Evolutionary conservation across 2,797 vertebrate species (phyloP).

Genomic region (Gastrophryne carolinensis): DNA sequence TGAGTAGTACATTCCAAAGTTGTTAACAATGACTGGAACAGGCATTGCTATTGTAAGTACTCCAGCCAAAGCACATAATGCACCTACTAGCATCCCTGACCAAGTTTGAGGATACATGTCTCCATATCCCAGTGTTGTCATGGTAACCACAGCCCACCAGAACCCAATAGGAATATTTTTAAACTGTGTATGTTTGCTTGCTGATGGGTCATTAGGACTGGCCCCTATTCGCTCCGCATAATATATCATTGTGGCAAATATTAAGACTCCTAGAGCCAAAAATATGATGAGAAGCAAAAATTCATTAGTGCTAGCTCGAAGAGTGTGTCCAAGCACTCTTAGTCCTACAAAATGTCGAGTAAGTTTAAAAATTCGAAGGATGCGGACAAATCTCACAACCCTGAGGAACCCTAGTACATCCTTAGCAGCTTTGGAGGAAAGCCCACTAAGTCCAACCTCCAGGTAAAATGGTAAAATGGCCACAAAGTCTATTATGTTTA

Average conservation of each 20-base stretch:
- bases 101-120: conserved; percentile 98
- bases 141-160: conserved; percentile 98
- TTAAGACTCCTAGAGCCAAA: conserved; percentile 92
- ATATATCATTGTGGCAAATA: conserved; percentile 99
- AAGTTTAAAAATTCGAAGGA: conserved; percentile 96
- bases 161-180: conserved; percentile 98
- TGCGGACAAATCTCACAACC: conserved; percentile 95
- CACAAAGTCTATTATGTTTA: conserved; percentile 98
- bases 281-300: conserved; percentile 98
- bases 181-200: conserved; percentile 89
- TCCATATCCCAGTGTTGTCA: conserved; percentile 96
- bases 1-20: conserved; percentile 99
- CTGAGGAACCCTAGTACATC: conserved; percentile 96
- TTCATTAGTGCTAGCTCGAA: conserved; percentile 93
- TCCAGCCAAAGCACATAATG: conserved; percentile 92
- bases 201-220: conserved; percentile 89
- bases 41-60: conserved; percentile 99
- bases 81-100: conserved; percentile 97
- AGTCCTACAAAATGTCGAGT: conserved; percentile 95
- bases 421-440: conserved; percentile 96
- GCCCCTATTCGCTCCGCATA: conserved; percentile 94
- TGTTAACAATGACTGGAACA: conserved; percentile 97
- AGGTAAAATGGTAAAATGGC: conserved; percentile 96
- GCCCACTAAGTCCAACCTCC: conserved; percentile 92
- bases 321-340: conserved; percentile 91